Conservation (phyloP, 2,888 invertebrate species). For the Julus scandinavius region DNA sequence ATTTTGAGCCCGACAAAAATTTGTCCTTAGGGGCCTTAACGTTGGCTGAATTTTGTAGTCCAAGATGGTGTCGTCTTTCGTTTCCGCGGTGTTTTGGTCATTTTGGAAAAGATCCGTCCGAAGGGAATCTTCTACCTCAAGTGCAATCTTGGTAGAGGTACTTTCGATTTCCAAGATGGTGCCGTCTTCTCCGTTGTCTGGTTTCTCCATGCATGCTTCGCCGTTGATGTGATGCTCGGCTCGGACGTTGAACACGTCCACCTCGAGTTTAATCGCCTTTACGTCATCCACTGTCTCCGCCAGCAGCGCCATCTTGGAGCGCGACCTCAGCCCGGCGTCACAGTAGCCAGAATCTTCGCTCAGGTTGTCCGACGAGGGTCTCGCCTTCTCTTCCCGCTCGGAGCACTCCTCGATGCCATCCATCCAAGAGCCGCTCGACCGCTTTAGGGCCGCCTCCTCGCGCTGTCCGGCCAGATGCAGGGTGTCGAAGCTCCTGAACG, state of each 20-base stretch:
- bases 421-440: conserved; percentile 14
- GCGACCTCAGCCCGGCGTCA: conserved; percentile 65
- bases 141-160: no score
- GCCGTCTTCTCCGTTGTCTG: no score
- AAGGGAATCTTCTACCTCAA: no score
- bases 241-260: background rate
- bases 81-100: no score
- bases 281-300: conserved; percentile 44
- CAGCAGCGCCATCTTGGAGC: conserved; percentile 37
- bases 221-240: background rate
- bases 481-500: conserved; percentile 70
- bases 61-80: background rate
- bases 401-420: conserved; percentile 47
- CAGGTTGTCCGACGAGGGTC: conserved; percentile 78
- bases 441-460: background rate
- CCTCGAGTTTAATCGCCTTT: background rate
- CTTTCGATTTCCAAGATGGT: no score
- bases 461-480: conserved; percentile 60
- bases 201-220: background rate
- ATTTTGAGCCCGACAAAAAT: background rate
- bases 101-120: no score
- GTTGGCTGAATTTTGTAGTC: background rate
- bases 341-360: conserved; percentile 84
- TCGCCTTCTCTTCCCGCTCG: background rate
- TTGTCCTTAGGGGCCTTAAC: background rate